Evolutionary conservation across 2,888 invertebrate species (phyloP).

Genomic region (Pherbina coryleti): DNA sequence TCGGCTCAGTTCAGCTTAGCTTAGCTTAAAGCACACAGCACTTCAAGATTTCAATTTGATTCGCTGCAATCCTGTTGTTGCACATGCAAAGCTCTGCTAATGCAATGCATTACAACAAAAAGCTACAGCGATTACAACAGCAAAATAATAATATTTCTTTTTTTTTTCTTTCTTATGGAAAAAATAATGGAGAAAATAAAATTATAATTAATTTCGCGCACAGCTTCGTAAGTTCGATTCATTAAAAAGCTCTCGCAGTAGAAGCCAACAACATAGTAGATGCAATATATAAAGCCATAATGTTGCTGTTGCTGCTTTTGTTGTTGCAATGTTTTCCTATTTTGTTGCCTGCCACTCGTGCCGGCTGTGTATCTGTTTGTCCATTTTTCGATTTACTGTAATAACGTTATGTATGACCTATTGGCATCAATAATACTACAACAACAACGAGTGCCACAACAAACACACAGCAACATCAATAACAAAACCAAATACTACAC

Average conservation of each 20-base stretch:
- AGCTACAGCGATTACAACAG: background rate
- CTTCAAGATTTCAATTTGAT: background rate
- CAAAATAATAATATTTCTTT: background rate
- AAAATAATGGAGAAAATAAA: background rate
- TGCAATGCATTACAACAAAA: background rate
- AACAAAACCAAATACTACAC: background rate
- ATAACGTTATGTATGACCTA: slow-evolving; percentile 20
- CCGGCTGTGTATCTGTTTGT: background rate
- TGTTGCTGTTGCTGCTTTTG: background rate
- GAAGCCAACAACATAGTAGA: background rate
- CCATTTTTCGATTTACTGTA: slow-evolving; percentile 10
- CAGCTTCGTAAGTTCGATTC: background rate
- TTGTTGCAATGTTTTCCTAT: background rate
- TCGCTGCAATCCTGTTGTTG: background rate
- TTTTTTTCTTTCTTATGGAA: background rate
- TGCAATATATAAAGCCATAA: no score
- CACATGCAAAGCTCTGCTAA: slow-evolving; percentile 2
- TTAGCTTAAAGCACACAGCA: background rate
- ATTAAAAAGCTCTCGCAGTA: no score
- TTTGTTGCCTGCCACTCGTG: background rate
- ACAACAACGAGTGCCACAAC: background rate
- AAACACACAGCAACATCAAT: background rate
- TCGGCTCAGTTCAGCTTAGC: background rate
- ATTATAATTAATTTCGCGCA: slow-evolving; percentile 7
- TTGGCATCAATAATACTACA: slow-evolving; percentile 23